Base-by-base conservation (phyloP, 2,888 invertebrate genomes). In the Pristionchus exspectatus region DNA sequence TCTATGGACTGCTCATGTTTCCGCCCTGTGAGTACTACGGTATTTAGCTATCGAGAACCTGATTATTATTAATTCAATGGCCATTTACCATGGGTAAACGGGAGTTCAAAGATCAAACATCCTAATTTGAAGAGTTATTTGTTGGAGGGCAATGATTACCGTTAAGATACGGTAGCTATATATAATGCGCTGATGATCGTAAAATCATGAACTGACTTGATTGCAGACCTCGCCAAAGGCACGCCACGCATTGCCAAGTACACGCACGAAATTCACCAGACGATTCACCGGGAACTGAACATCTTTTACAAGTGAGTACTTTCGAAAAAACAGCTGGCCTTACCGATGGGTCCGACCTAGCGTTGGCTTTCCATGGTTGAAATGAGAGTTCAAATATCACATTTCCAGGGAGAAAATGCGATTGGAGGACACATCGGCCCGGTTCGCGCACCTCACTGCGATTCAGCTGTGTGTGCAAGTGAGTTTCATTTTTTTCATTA, bases 381-480 rank as follows among this genome's bases (percentile, higher is more conserved):
- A 5, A 38, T 38, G 38, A 38, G 38, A 38, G 38, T 38, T 38
- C 21, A 44, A 33, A 10, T 12, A 16, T 27, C 30, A 16, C 38
- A n/a, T n/a, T 69, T 74, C 1, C 87, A 88, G 87, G 56, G 87
- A 88, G 56, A 56, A 88, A 18, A 54, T 88, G 72, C 72, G 87
- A 3, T 12, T 88, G 56, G 87, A 88, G 14, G 74, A 88, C n/a
- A 38, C 54, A 16, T 72, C 87, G 2, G 50, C 72, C 33, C 27
- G 87, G 3, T 38, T 88, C 54, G 74, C 56, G 9, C 87, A 88
- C 33, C 27, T 88, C 33, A 88, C 72, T 0, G 87, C 72, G 24
- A 88, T 88, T 56, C 72, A 56, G 74, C 30, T 88, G 30, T 72
- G 72, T 88, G 87, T 88, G 30, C 87, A 88, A 24, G 87, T 88